Evolutionary conservation across 1,140 invertebrate genomes (phyloP), one percentile per base, ranked within the genome.

Genomic region (Drosophila nigrodunni): DNA sequence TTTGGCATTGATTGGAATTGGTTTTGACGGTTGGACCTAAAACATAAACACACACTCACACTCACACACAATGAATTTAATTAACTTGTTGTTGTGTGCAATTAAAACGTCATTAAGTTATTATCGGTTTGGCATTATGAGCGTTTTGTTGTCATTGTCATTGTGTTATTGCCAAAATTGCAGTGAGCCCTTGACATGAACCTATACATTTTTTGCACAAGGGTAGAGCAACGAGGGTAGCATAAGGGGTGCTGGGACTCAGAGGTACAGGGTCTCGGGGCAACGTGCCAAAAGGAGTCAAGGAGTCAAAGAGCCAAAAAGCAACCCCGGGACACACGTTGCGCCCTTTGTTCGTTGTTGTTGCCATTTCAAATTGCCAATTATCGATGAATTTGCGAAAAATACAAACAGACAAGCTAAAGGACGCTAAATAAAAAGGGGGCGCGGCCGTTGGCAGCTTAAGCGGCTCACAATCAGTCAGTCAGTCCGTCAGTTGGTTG

Each of bases 281-380:
- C 34, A 82, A 82, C 75, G 83, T 88, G 83, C 49, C 83, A 87
- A 82, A 83, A 78, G 75, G 46, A 49, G 46, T 49, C 46, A 13
- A 49, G 46, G 35, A 64, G 66, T 62, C 50, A 71, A 64, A 57
- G 86, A 88, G 82, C 74, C 79, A 74, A 30, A 74, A 72, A 80
- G 80, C 85, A 80, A 88, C 82, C 82, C 82, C 57, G 39, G 47
- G 34, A 59, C 41, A 67, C 44, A 55, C 64, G 65, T 64, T 46
- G 61, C 46, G 74, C 67, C 73, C 72, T 78, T 13, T 46, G 44
- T 46, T 15, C 3, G 55, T 59, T 69, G 70, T 87, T 82, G 83
- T 88, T 88, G 83, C 83, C 85, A 88, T 88, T 87, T 88, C 83
- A 78, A 88, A 88, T 88, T 83, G 83, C 77, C 83, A 88, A 88